Conservation (phyloP, 2,888 invertebrate genomes). For the Eristalis tenax region DNA sequence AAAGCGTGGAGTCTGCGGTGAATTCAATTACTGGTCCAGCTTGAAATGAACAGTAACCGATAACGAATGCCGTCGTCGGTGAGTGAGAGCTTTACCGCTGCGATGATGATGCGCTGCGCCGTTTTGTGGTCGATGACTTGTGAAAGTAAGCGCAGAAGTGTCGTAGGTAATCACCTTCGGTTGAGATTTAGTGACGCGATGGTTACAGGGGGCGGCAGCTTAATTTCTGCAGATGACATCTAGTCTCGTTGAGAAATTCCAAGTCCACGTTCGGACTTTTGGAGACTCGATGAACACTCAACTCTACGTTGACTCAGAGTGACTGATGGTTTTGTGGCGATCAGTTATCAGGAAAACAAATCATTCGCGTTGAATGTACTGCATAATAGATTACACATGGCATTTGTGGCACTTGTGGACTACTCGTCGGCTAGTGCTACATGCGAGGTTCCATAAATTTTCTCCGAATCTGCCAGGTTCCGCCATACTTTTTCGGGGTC, state of each 20-base stretch:
- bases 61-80: not conserved
- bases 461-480: too few relatives aligned
- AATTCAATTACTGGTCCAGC: conserved; percentile 30
- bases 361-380: not conserved
- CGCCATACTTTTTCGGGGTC: too few relatives aligned
- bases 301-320: not conserved
- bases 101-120: not conserved
- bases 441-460: too few relatives aligned
- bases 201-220: not conserved
- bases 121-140: not conserved
- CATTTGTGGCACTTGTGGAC: not conserved
- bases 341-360: not conserved
- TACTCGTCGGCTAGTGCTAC: not conserved
- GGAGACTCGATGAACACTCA: not conserved
- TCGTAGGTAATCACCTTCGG: not conserved
- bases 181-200: not conserved
- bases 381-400: not conserved
- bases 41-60: conserved; percentile 26
- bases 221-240: not conserved
- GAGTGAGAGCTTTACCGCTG: not conserved
- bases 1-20: not conserved
- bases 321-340: not conserved
- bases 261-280: not conserved
- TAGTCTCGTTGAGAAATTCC: not conserved
- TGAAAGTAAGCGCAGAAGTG: conserved; percentile 12